Evolutionary conservation across 2,113 vertebrate genomes (phyloP).

Genomic region (Ranitomeya imitator): DNA sequence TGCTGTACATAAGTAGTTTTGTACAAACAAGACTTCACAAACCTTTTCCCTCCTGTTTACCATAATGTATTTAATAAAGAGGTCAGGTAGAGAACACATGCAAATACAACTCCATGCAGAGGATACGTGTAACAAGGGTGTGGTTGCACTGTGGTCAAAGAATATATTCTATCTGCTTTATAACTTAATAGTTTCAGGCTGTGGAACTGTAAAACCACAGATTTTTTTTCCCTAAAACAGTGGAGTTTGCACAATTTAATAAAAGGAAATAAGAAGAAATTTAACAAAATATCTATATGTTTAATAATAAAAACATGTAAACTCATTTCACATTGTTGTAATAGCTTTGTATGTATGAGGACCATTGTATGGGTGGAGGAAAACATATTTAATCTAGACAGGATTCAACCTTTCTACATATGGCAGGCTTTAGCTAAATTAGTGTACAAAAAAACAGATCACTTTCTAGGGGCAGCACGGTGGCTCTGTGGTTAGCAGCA

Average conservation of each 20-base stretch:
- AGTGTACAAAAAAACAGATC: no score
- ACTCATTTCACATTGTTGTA: background rate
- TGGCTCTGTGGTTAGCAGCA: no score
- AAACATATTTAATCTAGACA: background rate
- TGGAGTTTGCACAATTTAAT: background rate
- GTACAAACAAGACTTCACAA: background rate
- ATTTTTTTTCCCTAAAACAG: background rate
- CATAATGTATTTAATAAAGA: background rate
- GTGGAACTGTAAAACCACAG: background rate
- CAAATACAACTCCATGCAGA: background rate
- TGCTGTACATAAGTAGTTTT: background rate
- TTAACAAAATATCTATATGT: background rate
- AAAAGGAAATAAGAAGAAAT: background rate
- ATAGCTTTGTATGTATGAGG: background rate
- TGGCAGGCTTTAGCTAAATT: no score
- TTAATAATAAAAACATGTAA: background rate
- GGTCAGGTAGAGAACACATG: slow-evolving; percentile 7
- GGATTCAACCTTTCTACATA: background rate
- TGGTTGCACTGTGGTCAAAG: slow-evolving; percentile 1
- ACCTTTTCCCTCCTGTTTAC: background rate
- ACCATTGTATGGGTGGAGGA: background rate
- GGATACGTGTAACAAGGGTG: slow-evolving; percentile 20
- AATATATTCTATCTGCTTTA: background rate
- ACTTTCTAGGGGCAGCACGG: no score
- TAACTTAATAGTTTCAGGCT: background rate